Conservation (phyloP, 2,113 vertebrate species). For the Spheniscus mendiculus region DNA sequence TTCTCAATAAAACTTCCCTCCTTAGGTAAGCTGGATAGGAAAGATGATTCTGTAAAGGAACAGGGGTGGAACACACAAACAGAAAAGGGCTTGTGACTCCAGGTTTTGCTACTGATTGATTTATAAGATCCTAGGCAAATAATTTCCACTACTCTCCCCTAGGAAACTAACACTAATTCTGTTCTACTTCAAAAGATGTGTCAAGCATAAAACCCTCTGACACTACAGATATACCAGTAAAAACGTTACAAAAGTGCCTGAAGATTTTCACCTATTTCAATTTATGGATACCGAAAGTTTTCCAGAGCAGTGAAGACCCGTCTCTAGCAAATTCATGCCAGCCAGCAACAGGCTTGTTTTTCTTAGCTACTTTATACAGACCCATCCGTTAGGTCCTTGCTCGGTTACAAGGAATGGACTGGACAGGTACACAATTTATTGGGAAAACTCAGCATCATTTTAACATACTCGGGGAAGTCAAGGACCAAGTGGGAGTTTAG, state of each 20-base stretch:
- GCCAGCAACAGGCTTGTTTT: background rate
- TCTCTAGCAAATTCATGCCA: background rate
- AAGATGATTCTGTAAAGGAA: background rate
- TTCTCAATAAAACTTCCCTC: background rate
- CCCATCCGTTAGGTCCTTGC: background rate
- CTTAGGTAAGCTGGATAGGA: background rate
- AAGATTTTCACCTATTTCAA: background rate
- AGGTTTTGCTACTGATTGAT: background rate
- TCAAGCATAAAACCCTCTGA: background rate
- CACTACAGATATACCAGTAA: background rate
- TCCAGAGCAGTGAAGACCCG: background rate
- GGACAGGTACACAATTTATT: background rate
- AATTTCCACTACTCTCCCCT: background rate
- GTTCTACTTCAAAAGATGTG: background rate
- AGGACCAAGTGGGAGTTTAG: background rate
- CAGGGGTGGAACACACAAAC: background rate
- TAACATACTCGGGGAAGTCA: background rate
- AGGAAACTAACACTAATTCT: background rate
- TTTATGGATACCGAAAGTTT: too few species aligned
- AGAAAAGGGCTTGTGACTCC: background rate
- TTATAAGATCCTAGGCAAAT: background rate
- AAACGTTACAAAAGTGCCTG: background rate
- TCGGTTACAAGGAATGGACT: background rate
- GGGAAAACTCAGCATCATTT: background rate
- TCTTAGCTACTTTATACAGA: background rate